These are phyloP conservation scores for Takifugu ocellatus DNA, from an alignment of 2,797 vertebrate genomes.

Conservation along the genomic window DNA sequence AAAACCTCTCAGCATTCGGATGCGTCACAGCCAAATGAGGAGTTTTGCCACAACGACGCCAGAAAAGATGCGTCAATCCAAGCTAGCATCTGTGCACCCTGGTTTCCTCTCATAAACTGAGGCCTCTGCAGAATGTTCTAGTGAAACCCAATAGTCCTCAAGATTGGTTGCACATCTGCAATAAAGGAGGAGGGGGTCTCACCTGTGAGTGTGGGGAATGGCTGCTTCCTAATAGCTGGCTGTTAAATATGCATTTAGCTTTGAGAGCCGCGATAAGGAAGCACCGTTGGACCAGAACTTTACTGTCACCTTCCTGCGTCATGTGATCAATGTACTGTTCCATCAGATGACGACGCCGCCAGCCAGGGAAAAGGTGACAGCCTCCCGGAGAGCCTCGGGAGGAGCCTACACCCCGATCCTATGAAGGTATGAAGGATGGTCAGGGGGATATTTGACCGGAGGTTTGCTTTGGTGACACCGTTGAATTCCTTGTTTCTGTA, in stretches of 20 bases:
- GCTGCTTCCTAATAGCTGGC: slow-evolving; percentile 13
- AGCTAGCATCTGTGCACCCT: neutral
- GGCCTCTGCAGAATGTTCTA: slow-evolving; percentile 8
- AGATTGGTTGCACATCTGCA: slow-evolving; percentile 4
- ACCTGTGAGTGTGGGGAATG: slow-evolving; percentile 19
- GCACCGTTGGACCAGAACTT: neutral
- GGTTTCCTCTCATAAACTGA: slow-evolving; percentile 10
- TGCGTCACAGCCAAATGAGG: too few relatives aligned
- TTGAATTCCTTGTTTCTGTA: too few relatives aligned
- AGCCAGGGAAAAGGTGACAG: slow-evolving; percentile 89
- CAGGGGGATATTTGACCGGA: neutral
- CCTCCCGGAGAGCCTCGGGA: slow-evolving; percentile 88
- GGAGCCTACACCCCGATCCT: slow-evolving; percentile 92
- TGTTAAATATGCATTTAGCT: slow-evolving; percentile 5
- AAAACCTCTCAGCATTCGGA: too few relatives aligned
- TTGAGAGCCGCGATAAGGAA: neutral
- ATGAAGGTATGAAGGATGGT: slow-evolving; percentile 82
- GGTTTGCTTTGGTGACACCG: neutral
- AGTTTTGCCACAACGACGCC: too few relatives aligned
- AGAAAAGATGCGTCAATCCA: too few relatives aligned
- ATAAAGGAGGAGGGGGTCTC: neutral
- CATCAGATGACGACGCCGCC: slow-evolving; percentile 85
- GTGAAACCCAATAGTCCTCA: slow-evolving; percentile 12
- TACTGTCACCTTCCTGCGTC: neutral
- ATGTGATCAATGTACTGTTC: slow-evolving; percentile 18